phyloP scores from a whole-genome alignment of 1,140 invertebrate genomes.

The Cotesia typhae region DNA sequence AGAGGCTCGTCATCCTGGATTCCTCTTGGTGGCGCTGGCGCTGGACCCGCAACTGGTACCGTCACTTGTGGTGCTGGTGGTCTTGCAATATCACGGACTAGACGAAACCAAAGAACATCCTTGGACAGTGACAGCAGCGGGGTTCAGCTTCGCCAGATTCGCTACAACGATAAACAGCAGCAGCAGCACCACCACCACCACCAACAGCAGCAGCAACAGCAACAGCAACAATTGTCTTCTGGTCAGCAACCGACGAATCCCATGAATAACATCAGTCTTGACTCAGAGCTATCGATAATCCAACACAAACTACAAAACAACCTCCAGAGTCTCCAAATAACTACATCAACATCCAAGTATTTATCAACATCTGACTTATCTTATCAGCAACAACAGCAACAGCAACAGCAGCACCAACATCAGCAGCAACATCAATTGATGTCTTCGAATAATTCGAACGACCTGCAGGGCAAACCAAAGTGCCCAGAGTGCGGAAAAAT shows the following conservation, averaged over 20 bases:
- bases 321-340: constrained; percentile 47
- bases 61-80: too few relatives aligned
- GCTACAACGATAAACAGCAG: constrained; percentile 49
- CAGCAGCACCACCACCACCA: constrained; percentile 46
- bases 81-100: constrained; percentile 52
- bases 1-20: constrained; percentile 53
- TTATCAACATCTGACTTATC: constrained; percentile 55
- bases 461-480: constrained; percentile 66
- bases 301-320: constrained; percentile 61
- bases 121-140: constrained; percentile 49
- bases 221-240: constrained; percentile 30
- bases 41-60: too few relatives aligned
- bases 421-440: constrained; percentile 20
- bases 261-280: constrained; percentile 49
- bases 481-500: constrained; percentile 75
- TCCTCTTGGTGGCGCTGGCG: constrained; percentile 30
- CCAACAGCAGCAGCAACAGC: constrained; percentile 46
- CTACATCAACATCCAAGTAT: constrained; percentile 47
- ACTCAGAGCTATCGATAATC: constrained; percentile 57
- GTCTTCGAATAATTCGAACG: constrained; percentile 18
- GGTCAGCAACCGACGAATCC: constrained; percentile 39
- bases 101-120: constrained; percentile 52
- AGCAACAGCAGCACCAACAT: constrained; percentile 43
- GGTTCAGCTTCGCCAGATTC: constrained; percentile 41
- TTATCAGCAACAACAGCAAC: constrained; percentile 46